phyloP scores from a whole-genome alignment of 1,140 invertebrate species.

The Heliconius nattereri region DNA sequence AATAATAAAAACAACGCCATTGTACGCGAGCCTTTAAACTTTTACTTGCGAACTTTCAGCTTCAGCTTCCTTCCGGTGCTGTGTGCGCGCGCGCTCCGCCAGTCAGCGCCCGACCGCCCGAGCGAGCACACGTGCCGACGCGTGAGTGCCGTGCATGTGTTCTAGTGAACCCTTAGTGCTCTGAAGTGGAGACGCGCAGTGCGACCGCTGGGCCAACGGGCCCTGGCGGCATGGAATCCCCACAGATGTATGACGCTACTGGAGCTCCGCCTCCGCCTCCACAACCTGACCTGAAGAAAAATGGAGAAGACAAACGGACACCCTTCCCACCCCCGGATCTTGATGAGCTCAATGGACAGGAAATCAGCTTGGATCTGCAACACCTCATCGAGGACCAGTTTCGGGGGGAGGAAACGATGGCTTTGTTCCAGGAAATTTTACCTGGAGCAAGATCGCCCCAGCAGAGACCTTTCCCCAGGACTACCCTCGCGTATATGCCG shows the following conservation, averaged over 20 bases:
- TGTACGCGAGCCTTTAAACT: slow-evolving; percentile 61
- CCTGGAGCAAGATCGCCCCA: slow-evolving; percentile 82
- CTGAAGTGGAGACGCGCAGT: slow-evolving; percentile 76
- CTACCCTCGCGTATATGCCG: slow-evolving; percentile 92
- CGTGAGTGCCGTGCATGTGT: slow-evolving; percentile 69
- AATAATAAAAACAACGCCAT: slow-evolving; percentile 26
- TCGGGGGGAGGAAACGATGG: slow-evolving; percentile 85
- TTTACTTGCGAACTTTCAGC: slow-evolving; percentile 72
- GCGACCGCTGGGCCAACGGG: slow-evolving; percentile 73
- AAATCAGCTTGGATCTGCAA: slow-evolving; percentile 93
- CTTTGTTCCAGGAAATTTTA: slow-evolving; percentile 90
- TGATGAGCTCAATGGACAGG: slow-evolving; percentile 92
- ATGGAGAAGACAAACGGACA: slow-evolving; percentile 76
- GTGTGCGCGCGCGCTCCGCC: slow-evolving; percentile 62
- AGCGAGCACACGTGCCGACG: slow-evolving; percentile 56
- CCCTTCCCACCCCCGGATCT: slow-evolving; percentile 89
- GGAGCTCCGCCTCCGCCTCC: slow-evolving; percentile 79
- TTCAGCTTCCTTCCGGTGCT: slow-evolving; percentile 76
- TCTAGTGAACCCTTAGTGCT: slow-evolving; percentile 70
- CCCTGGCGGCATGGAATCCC: slow-evolving; percentile 85
- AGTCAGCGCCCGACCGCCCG: slow-evolving; percentile 67
- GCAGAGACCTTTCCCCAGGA: slow-evolving; percentile 82
- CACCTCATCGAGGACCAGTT: slow-evolving; percentile 95
- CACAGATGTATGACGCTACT: slow-evolving; percentile 86
- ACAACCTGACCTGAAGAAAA: slow-evolving; percentile 78